Conservation (phyloP, 2,797 vertebrate species). For the Scolopax rusticola region DNA sequence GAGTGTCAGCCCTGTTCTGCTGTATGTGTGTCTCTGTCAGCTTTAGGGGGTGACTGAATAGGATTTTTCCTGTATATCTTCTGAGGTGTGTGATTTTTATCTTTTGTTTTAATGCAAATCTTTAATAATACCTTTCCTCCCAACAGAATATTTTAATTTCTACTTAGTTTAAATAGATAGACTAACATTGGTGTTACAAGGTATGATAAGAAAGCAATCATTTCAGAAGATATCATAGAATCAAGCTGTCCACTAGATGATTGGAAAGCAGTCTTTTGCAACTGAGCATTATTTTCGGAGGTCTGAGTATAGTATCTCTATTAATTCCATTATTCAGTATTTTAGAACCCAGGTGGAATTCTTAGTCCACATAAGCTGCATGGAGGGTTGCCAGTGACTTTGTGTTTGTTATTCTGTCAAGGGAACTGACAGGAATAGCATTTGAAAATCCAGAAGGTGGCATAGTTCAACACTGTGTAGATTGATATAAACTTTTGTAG, state of each 20-base stretch:
- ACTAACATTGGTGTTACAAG: conserved; percentile 5
- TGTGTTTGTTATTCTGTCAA: conserved; percentile 71
- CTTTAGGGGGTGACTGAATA: neutral
- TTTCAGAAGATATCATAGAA: conserved; percentile 40
- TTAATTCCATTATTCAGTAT: conserved; percentile 57
- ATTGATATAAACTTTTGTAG: conserved; percentile 51
- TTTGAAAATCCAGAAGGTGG: conserved; percentile 68
- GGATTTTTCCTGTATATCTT: neutral
- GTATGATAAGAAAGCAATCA: conserved; percentile 30
- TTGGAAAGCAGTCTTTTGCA: conserved; percentile 4
- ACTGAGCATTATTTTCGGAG: conserved; percentile 61
- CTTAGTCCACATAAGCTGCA: conserved; percentile 24
- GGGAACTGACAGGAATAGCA: conserved; percentile 67
- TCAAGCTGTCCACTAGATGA: conserved; percentile 20
- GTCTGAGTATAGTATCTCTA: conserved; percentile 57
- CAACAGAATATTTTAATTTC: conserved; percentile 15
- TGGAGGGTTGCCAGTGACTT: conserved; percentile 64
- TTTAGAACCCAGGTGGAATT: conserved; percentile 55
- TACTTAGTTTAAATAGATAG: conserved; percentile 54
- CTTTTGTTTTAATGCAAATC: neutral
- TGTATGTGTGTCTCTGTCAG: neutral
- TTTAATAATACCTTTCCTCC: conserved; percentile 27
- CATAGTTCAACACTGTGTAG: conserved; percentile 65
- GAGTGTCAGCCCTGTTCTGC: neutral
- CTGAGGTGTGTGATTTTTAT: neutral